Conservation (phyloP, 2,113 vertebrate genomes). For the Thryonomys swinderianus region DNA sequence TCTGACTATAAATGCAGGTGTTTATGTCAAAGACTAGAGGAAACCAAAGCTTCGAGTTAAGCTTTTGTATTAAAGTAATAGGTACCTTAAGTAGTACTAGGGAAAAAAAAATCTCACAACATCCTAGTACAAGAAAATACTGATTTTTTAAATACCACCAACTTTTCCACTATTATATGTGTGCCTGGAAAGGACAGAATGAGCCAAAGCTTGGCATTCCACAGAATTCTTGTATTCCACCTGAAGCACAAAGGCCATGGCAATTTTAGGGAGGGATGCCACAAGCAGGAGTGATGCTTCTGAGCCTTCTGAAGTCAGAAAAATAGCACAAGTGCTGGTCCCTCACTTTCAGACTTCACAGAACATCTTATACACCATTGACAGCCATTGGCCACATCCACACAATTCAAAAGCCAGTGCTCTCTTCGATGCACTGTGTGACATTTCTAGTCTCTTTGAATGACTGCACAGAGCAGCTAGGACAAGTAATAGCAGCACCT, state of each 20-base stretch:
- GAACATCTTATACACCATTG: background rate
- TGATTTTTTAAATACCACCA: background rate
- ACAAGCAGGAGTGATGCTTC: background rate
- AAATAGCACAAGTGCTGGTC: background rate
- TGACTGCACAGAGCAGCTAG: background rate
- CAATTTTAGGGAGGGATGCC: background rate
- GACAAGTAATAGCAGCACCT: background rate
- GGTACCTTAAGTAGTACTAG: background rate
- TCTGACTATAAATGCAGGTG: background rate
- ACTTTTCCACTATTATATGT: background rate
- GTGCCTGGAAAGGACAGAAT: background rate
- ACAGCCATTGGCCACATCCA: background rate
- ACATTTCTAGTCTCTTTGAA: background rate
- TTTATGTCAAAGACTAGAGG: background rate
- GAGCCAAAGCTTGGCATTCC: background rate
- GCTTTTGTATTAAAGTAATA: background rate
- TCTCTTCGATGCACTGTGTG: background rate
- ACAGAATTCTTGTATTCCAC: background rate
- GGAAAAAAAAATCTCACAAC: background rate
- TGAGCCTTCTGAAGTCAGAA: constrained; percentile 18
- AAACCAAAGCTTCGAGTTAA: background rate
- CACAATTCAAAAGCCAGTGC: background rate
- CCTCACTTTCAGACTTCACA: constrained; percentile 12
- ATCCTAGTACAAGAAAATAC: background rate
- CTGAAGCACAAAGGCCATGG: background rate